A percentile compares a stretch with the other conserved stretches of the same genome.
These are phyloP conservation scores for Hirundo rustica DNA, from an alignment of 2,797 vertebrate genomes.

Conservation along the genomic window DNA sequence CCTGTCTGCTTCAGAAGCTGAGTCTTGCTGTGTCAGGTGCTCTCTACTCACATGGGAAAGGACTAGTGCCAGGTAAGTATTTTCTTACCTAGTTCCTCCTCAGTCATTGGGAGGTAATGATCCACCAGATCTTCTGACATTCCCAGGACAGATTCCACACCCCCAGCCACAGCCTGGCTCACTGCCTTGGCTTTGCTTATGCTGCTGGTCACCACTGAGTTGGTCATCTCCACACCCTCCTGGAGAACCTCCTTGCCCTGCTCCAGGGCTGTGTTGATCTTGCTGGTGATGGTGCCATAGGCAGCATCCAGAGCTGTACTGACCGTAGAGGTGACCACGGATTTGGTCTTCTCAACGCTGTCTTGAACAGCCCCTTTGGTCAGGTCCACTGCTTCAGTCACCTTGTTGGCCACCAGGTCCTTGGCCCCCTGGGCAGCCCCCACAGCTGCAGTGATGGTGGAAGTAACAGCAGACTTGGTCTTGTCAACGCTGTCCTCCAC, in stretches of 20 bases:
- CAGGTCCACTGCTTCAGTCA: slow-evolving; percentile 78
- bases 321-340: slow-evolving; percentile 80
- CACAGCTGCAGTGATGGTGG: slow-evolving; percentile 76
- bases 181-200: slow-evolving; percentile 75
- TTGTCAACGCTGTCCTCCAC: slow-evolving; percentile 80
- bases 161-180: slow-evolving; percentile 80
- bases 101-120: slow-evolving; percentile 87
- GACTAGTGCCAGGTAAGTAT: neutral
- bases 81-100: slow-evolving; percentile 90
- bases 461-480: slow-evolving; percentile 82
- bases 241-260: slow-evolving; percentile 78
- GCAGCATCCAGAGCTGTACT: slow-evolving; percentile 77
- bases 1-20: neutral
- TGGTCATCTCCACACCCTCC: slow-evolving; percentile 83
- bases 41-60: neutral
- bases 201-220: slow-evolving; percentile 77
- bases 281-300: slow-evolving; percentile 76
- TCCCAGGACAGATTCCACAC: slow-evolving; percentile 83
- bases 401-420: slow-evolving; percentile 70
- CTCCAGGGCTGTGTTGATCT: slow-evolving; percentile 83
- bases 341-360: slow-evolving; percentile 83
- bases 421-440: slow-evolving; percentile 71
- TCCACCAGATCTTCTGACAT: slow-evolving; percentile 88
- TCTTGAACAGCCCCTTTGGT: slow-evolving; percentile 82
- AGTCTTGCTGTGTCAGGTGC: neutral